Conservation (phyloP, 2,888 invertebrate genomes). For the Latrodectus hesperus region DNA sequence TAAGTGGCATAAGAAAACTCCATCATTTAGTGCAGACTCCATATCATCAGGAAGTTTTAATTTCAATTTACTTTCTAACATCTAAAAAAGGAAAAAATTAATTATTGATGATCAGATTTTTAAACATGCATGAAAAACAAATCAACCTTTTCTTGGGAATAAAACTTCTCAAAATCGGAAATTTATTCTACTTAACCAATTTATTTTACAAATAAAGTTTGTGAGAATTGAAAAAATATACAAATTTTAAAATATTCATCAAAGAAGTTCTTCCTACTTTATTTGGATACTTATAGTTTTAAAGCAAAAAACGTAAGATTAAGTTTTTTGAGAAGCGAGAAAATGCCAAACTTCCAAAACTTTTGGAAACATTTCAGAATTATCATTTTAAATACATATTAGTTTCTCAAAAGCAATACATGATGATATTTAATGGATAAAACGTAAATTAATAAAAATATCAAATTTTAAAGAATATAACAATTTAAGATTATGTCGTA, state of each 20-base stretch:
- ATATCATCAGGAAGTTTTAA: conserved; percentile 91
- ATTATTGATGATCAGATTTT: background rate
- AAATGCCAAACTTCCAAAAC: background rate
- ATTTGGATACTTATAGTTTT: background rate
- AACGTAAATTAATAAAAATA: no score
- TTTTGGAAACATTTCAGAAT: background rate
- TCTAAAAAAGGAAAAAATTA: conserved; percentile 78
- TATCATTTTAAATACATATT: no score
- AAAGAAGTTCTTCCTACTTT: no score
- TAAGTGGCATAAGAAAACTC: conserved; percentile 94
- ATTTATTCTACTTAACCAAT: no score
- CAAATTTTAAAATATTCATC: no score
- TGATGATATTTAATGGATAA: no score
- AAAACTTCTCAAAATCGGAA: background rate
- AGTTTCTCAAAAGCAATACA: no score
- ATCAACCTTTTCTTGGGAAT: no score
- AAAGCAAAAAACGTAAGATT: background rate
- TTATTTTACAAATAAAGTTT: no score
- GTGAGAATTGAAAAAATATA: no score
- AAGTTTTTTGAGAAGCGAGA: background rate
- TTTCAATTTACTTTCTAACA: conserved; percentile 91
- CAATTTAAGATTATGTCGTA: no score
- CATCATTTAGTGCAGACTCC: conserved; percentile 89
- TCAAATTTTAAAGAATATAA: no score
- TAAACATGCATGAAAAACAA: background rate